A percentile compares a stretch with the other conserved stretches of the same genome.
These are phyloP conservation scores for Micromys minutus DNA, from an alignment of 2,113 vertebrate species.

Conservation along the genomic window DNA sequence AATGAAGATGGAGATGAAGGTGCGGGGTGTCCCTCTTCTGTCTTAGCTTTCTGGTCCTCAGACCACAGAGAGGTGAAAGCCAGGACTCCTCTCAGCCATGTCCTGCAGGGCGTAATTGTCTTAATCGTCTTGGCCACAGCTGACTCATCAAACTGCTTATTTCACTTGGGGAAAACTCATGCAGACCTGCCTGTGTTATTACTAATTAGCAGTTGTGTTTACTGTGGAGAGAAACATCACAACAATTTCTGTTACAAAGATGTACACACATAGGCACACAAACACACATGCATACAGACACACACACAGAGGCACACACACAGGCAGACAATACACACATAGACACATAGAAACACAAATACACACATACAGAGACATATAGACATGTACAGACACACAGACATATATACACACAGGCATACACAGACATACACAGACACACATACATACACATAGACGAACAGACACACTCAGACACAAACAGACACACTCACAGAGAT, in stretches of 20 bases:
- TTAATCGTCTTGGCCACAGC: neutral
- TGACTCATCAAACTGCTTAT: neutral
- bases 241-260: neutral
- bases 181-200: neutral
- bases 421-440: neutral
- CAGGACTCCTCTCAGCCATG: rapidly evolving
- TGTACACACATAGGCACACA: neutral
- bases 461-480: neutral
- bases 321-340: no score
- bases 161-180: neutral
- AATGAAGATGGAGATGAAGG: neutral
- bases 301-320: neutral
- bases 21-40: neutral
- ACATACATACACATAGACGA: neutral
- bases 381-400: neutral
- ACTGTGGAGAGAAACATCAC: neutral
- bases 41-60: neutral
- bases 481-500: neutral
- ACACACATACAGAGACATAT: neutral
- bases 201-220: neutral
- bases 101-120: no score
- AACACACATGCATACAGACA: neutral
- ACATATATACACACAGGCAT: neutral
- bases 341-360: neutral
- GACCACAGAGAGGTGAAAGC: neutral